Base-by-base conservation (phyloP, 2,888 invertebrate species). In the Eubasilissa splendida region DNA sequence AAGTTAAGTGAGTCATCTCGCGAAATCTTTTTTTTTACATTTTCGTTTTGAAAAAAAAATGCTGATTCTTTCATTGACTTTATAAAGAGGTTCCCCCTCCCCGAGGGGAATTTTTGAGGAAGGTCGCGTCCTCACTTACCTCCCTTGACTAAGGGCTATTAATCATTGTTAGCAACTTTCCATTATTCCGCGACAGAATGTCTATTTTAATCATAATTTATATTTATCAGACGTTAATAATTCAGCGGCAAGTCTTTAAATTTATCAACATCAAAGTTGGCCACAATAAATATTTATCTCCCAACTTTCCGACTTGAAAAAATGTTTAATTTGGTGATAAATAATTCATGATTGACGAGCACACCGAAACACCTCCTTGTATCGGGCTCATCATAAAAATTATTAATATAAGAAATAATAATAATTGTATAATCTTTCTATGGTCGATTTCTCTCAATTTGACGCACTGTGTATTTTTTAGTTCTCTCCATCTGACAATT, bases 151-250 rank as follows among this genome's bases (percentile, higher is more conserved):
- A 12, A 22, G 33, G 60, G n/a, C 63, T 63, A 78, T 78, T 78
- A 78, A 78, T 78, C 78, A 78, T 73, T 53, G 78, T 78, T 71
- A 78, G 71, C 71, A 59, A 54, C 66, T 66, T 66, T 73, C 78
- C 78, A 78, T 77, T 68, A 68, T 77, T 14, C 56, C 68, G 42
- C 68, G 77, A 77, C 77, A 77, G 70, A 54, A 10, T 77, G 58
- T 56, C 77, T 58, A 56, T 70, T 77, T 78, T 78, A 70, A 59
- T 78, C 71, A 73, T 71, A 78, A 78, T 78, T 78, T 63, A 78
- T 78, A 78, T 78, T 78, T 78, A 78, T 73, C 59, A 74, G 70
- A 53, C 54, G 52, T 70, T 52, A 70, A 70, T 70, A 70, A 70
- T 70, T 70, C 54, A 54, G 53, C 10, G 70, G 14, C 12, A 53